Percentiles rank a stretch among this genome's conserved stretches.
These are phyloP conservation scores for Natator depressus DNA, from an alignment of 2,113 vertebrate species.

Conservation along the genomic window DNA sequence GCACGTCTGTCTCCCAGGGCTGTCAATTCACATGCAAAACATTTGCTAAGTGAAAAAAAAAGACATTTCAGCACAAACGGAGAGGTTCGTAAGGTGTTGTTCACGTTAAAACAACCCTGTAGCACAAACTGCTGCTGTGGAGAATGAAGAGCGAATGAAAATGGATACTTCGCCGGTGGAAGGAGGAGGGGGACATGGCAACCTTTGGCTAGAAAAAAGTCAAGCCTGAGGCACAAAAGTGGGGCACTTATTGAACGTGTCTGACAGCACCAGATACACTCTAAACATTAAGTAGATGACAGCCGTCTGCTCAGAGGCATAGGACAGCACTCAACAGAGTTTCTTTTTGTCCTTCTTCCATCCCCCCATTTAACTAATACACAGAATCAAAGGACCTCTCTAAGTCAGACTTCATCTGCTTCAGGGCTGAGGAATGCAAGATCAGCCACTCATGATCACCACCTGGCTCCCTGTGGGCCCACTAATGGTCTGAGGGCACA, in stretches of 20 bases:
- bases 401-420: conserved; percentile 31
- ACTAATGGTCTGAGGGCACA: conserved; percentile 55
- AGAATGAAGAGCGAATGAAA: background rate
- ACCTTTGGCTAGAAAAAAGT: conserved; percentile 48
- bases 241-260: conserved; percentile 50
- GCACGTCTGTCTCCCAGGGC: background rate
- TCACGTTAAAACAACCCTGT: background rate
- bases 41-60: background rate
- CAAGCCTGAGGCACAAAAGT: conserved; percentile 41
- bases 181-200: background rate
- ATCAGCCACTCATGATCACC: conserved; percentile 17
- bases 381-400: conserved; percentile 37
- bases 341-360: background rate
- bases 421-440: conserved; percentile 52
- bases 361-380: background rate
- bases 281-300: conserved; percentile 16
- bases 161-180: background rate
- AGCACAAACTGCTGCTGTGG: background rate
- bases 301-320: conserved; percentile 54
- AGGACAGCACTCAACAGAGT: conserved; percentile 11
- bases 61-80: background rate
- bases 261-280: conserved; percentile 46
- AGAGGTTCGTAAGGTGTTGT: background rate
- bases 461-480: conserved; percentile 61
- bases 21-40: background rate